Percentiles rank a stretch among this genome's conserved stretches.
phyloP scores from a whole-genome alignment of 2,113 vertebrate species.

The Dendrocopos noguchii region DNA sequence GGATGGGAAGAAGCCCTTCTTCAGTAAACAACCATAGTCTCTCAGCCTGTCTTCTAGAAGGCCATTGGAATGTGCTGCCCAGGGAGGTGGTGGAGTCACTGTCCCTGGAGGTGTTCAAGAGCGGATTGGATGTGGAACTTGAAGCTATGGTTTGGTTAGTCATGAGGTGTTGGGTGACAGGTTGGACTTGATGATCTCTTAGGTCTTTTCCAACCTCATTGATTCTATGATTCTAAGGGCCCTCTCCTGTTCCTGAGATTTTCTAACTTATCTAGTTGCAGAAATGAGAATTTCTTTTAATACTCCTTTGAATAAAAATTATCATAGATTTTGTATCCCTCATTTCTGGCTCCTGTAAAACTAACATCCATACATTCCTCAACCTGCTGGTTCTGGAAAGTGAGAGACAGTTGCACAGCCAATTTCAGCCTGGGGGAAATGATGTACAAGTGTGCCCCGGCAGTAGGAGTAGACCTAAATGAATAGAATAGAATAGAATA shows the following conservation, averaged over 20 bases:
- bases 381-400: background rate
- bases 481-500: too few species aligned
- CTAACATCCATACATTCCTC: too few species aligned
- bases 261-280: background rate
- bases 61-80: too few species aligned
- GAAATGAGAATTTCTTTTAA: background rate
- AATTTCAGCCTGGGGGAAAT: background rate
- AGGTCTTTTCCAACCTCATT: too few species aligned
- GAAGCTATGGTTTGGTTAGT: too few species aligned
- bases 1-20: background rate
- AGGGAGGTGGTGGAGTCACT: too few species aligned
- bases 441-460: fast-evolving
- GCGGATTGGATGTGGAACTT: too few species aligned
- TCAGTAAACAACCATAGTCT: background rate
- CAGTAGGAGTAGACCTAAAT: background rate
- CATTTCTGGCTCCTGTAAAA: background rate
- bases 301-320: background rate
- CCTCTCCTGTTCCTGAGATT: background rate
- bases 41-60: background rate
- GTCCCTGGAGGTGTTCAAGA: too few species aligned
- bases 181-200: too few species aligned
- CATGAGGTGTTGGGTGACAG: too few species aligned
- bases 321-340: background rate
- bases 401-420: background rate
- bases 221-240: background rate